Base-by-base conservation (phyloP, 2,113 vertebrate species). In the Megaceryle maxima region DNA sequence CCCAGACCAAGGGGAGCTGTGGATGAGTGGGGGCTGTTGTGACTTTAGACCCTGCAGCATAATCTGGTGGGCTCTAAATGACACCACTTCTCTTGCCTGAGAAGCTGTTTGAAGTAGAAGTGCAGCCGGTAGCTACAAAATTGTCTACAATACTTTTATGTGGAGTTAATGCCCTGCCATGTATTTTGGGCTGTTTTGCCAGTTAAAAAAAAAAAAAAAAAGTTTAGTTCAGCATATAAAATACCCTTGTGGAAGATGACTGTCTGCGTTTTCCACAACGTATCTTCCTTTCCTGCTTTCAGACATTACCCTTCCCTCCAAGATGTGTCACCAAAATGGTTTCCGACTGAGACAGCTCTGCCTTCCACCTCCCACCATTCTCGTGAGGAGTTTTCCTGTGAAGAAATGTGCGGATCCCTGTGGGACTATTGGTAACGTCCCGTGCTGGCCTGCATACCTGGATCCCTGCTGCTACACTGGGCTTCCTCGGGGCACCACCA, bases 391-490 rank as follows among this genome's bases (percentile, higher is more conserved):
- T 5, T 88, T 90, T 6, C 93, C 96, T 0, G 28, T 67, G 60
- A 63, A 25, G 0, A 2, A 25, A 22, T 3, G 13, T 0, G 15
- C 0, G 37, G 78, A 90, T 14, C 24, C 60, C 69, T 48, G 81
- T 13, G 29, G 57, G 0, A 0, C 10, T 4, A 0, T 8, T 70
- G 5, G 70, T 2, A 39, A 2, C 29, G 2, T 78, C 51, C 78
- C 5, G 37, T 0, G 69, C 39, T 12, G 82, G 5, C 17, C 60
- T 8, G 4, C 2, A 0, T 5, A 21, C 0, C 2, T 3, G 6
- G 46, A 3, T 16, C 12, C 67, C 57, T 46, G 85, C 43, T 57
- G 72, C 72, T 86, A 13, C 1, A 2, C 21, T 11, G 21, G 41
- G 37, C 16, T 92, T 68, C 68, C 67, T 35, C 86, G 5, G 57